These are phyloP conservation scores for Sinodicranocentrus sp. DNA, from an alignment of 2,888 invertebrate species.

Conservation along the genomic window DNA sequence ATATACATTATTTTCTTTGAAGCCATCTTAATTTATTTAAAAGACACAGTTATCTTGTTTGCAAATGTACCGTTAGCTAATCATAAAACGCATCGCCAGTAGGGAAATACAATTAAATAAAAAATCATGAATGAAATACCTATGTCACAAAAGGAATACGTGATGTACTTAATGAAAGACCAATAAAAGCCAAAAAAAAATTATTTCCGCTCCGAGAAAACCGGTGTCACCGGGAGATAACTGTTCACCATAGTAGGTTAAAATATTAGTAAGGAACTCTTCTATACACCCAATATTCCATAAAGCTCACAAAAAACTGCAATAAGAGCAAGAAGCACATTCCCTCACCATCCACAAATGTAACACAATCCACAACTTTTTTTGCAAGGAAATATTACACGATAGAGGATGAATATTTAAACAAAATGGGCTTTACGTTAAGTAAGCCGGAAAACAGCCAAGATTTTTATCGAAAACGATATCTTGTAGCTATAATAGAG, in stretches of 20 bases:
- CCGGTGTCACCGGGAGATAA: conserved; percentile 52
- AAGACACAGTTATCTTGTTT: not conserved
- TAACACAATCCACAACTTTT: not conserved
- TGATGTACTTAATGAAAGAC: not conserved
- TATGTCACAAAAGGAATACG: not conserved
- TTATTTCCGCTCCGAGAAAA: conserved; percentile 24
- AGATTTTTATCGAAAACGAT: conserved; percentile 33
- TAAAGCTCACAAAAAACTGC: not conserved
- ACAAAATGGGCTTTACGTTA: not conserved
- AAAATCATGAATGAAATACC: too few relatives aligned
- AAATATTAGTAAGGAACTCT: too few relatives aligned
- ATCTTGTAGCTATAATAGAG: conserved; percentile 2
- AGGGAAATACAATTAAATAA: not conserved
- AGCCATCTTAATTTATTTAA: too few relatives aligned
- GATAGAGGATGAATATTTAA: not conserved
- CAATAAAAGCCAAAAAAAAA: conserved; percentile 6
- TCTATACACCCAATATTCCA: too few relatives aligned
- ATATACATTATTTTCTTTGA: not conserved
- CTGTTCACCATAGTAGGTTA: not conserved
- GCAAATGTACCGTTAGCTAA: conserved; percentile 10
- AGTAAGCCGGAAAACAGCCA: conserved; percentile 35
- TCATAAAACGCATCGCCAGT: not conserved
- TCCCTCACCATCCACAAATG: too few relatives aligned
- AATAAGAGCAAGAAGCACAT: too few relatives aligned
- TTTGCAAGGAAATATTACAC: conserved; percentile 7